These are phyloP conservation scores for Rhogogaster chlorosoma DNA, from an alignment of 2,888 invertebrate species.

Conservation along the genomic window DNA sequence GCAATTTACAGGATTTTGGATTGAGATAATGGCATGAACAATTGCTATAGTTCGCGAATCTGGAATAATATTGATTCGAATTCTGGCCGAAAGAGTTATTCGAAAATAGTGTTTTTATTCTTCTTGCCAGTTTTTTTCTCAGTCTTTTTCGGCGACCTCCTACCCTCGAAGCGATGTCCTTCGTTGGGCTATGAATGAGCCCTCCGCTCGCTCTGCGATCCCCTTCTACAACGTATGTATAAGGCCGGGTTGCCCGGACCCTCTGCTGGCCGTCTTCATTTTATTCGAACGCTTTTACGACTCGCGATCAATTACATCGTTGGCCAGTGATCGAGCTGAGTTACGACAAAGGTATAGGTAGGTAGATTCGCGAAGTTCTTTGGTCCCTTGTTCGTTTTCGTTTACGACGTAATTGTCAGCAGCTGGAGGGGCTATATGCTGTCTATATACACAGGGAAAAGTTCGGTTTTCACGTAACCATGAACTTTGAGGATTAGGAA, in stretches of 20 bases:
- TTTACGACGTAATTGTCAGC: conserved; percentile 4
- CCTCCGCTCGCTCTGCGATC: not conserved
- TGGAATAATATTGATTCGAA: too few relatives aligned
- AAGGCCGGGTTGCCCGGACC: not conserved
- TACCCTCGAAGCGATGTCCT: not conserved
- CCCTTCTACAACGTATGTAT: not conserved
- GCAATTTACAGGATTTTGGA: too few relatives aligned
- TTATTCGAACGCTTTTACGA: conserved; percentile 35
- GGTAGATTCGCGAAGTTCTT: not conserved
- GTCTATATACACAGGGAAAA: too few relatives aligned
- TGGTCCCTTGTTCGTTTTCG: not conserved
- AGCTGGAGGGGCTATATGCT: not conserved
- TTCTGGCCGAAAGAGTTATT: not conserved
- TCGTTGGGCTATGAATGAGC: conserved; percentile 31
- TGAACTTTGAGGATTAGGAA: not conserved
- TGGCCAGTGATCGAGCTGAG: conserved; percentile 2
- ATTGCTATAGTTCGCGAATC: too few relatives aligned
- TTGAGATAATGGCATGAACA: too few relatives aligned
- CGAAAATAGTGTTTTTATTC: not conserved
- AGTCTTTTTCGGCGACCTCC: not conserved
- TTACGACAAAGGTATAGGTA: not conserved
- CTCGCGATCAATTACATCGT: conserved; percentile 17
- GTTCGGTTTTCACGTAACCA: not conserved
- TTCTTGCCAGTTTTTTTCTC: not conserved
- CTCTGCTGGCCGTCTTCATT: conserved; percentile 15